Evolutionary conservation across 2,113 vertebrate genomes (phyloP), one percentile per base, ranked within the genome.

Genomic region (Erythrolamprus reginae): DNA sequence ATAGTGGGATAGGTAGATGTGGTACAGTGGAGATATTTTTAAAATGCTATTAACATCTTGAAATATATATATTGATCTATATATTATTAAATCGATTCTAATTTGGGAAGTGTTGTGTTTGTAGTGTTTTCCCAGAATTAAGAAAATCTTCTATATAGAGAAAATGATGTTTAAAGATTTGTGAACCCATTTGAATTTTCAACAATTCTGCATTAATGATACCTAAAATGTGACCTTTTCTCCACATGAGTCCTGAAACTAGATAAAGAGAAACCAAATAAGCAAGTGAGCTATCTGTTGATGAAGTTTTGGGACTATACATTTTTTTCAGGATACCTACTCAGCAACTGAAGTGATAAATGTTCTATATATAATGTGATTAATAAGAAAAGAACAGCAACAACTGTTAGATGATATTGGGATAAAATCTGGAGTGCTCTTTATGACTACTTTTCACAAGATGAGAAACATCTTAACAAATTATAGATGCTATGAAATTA

Each of bases 311-410:
- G 7, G 70, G 17, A 77, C 70, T 42, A 77, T 42, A 19, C 19
- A 77, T 42, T 65, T 86, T 45, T 47, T 70, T 87, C 45, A 90
- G 53, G 48, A 17, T 55, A 28, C 21, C 10, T 84, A 58, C 45
- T 61, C 28, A 58, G 47, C 53, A 84, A 12, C 26, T 33, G n/a
- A 53, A 87, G 47, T 53, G 70, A 90, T 51, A 28, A 42, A 65
- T n/a, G 38, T 86, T 53, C 84, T 52, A 28, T 86, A 90, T 86
- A 70, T 53, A 90, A 90, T 70, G 58, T n/a, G 55, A 56, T 47
- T 10, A 82, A 12, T 55, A 26, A 21, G 3, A 55, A 50, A 77
- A 87, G 56, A 6, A 55, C 5, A 33, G 15, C 33, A 87, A 53
- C 5, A 53, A 38, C 8, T 70, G 3, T 52, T 70, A 90, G 48